Base-by-base conservation (phyloP, 2,888 invertebrate genomes). In the Pecten maximus region DNA sequence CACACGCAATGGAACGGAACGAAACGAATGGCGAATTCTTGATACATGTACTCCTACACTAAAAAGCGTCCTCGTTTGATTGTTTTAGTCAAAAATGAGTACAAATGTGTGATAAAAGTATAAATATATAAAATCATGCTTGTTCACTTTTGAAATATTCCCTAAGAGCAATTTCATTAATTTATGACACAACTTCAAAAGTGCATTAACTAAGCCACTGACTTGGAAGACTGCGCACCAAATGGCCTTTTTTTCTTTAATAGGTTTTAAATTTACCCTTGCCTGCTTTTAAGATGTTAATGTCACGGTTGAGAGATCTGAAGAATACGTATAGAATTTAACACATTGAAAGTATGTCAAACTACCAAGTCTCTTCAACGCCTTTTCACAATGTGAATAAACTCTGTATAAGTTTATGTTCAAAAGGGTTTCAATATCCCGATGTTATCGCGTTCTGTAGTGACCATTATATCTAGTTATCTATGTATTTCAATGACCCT, bases 241-340 rank as follows among this genome's bases (percentile, higher is more conserved):
- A 74, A 74, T 74, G 35, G 74, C 35, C 23, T 74, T 74, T 74
- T 74, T 74, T 74, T 74, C 74, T 74, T 74, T 35, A 74, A 74
- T 74, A 74, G 74, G 74, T 74, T 74, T 74, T 74, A 74, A 74
- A 74, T 74, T 74, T 74, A 74, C 74, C 35, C 74, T 74, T 74
- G 74, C 35, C 35, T 35, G 74, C 74, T 74, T 74, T 74, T 74
- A 74, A 74, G 74, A 35, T 28, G 74, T 74, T 74, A 74, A 74
- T 74, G 74, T 74, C 74, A 8, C 74, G 74, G 35, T 74, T 74
- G 35, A 15, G 4, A 74, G 74, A 74, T 74, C 74, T 74, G 19
- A 74, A 74, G 74, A 74, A 74, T 74, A 74, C 35, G 74, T 74
- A 74, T 74, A 74, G 10, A 35, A 74, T 74, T 74, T 74, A 35